Evolutionary conservation across 2,888 invertebrate species (phyloP).

Genomic region (Agrenia bidenticulata): DNA sequence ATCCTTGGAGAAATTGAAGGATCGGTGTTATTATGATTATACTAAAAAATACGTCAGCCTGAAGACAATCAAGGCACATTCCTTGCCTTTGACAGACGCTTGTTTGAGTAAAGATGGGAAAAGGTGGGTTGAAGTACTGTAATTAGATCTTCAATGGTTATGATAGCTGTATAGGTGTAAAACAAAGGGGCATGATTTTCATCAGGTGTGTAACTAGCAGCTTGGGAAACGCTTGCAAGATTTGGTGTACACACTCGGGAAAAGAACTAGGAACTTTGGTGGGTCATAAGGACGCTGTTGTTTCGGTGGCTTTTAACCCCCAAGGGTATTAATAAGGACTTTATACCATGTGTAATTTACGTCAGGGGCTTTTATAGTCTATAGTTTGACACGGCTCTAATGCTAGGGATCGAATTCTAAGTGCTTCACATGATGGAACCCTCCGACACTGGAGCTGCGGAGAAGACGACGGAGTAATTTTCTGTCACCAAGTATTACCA

Average conservation of each 20-base stretch:
- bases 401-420: conserved; percentile 68
- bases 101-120: conserved; percentile 70
- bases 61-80: conserved; percentile 67
- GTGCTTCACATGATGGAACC: conserved; percentile 79
- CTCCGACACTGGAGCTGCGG: conserved; percentile 69
- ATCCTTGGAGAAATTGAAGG: conserved; percentile 66
- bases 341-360: too few species aligned
- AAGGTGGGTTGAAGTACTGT: conserved; percentile 57
- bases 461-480: neutral
- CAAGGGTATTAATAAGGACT: conserved; percentile 70
- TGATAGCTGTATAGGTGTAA: too few species aligned
- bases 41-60: conserved; percentile 68
- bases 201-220: conserved; percentile 75
- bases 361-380: too few species aligned
- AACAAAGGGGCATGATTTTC: neutral
- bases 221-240: conserved; percentile 79
- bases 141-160: too few species aligned
- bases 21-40: conserved; percentile 64
- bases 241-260: conserved; percentile 73
- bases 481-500: neutral
- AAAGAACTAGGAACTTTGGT: conserved; percentile 67
- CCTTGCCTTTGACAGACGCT: conserved; percentile 71
- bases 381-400: too few species aligned
- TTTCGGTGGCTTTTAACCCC: conserved; percentile 75
- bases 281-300: conserved; percentile 80